Percentiles rank a stretch among this genome's conserved stretches.
phyloP scores from a whole-genome alignment of 2,888 invertebrate species.

The Agriopis aurantiaria region DNA sequence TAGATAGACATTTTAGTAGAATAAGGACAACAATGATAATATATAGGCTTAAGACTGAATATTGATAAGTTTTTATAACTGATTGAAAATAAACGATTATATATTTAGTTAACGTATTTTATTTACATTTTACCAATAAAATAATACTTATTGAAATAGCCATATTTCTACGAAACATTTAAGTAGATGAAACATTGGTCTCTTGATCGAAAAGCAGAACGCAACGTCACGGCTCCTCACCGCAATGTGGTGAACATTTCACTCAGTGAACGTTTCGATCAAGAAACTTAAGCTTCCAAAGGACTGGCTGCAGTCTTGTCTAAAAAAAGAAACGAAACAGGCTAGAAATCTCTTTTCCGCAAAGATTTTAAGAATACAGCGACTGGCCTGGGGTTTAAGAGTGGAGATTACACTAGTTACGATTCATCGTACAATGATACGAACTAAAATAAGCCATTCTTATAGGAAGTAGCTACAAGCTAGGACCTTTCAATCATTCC shows the following conservation, averaged over 20 bases:
- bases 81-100: constrained; percentile 31
- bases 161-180: constrained; percentile 12
- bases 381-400: not conserved
- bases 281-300: no score
- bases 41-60: constrained; percentile 45
- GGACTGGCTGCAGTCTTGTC: not conserved
- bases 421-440: not conserved
- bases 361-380: not conserved
- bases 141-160: constrained; percentile 36
- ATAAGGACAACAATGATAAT: constrained; percentile 29
- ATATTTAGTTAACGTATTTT: constrained; percentile 30
- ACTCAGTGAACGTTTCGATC: no score
- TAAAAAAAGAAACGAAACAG: not conserved
- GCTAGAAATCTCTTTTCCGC: not conserved
- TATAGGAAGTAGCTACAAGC: not conserved
- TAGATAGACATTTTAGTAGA: not conserved
- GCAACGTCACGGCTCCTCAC: no score
- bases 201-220: no score
- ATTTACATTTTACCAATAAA: constrained; percentile 42
- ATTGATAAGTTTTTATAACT: constrained; percentile 33
- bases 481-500: no score
- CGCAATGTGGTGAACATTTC: no score
- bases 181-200: not conserved
- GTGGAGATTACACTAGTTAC: constrained; percentile 1
- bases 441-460: not conserved